phyloP scores from a whole-genome alignment of 1,140 invertebrate genomes.

The Euglossa dilemma region DNA sequence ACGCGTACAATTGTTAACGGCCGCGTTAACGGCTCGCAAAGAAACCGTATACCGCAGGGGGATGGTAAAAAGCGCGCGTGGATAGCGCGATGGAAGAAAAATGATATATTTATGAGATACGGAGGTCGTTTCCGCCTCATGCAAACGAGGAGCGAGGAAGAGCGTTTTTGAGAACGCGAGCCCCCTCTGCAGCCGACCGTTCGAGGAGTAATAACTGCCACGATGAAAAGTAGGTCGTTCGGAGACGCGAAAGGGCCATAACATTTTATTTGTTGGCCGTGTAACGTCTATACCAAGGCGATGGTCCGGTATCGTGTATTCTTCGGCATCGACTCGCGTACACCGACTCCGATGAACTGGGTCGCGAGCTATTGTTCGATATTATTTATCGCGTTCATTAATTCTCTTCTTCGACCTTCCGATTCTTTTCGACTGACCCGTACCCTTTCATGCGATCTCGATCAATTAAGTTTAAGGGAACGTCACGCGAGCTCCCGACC shows the following conservation, averaged over 20 bases:
- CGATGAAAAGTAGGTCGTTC: slow-evolving; percentile 48
- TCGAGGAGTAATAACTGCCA: slow-evolving; percentile 43
- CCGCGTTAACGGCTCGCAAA: not conserved
- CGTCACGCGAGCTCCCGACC: not conserved
- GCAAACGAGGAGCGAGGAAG: slow-evolving; percentile 20
- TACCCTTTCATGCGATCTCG: slow-evolving; percentile 17
- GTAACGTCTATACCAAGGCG: slow-evolving; percentile 33
- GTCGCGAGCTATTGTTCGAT: slow-evolving; percentile 56
- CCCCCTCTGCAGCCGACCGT: not conserved
- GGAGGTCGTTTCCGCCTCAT: slow-evolving; percentile 30
- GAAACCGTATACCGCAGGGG: not conserved
- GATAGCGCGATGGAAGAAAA: slow-evolving; percentile 1
- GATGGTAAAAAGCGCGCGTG: not conserved
- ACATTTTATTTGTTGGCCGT: slow-evolving; percentile 50
- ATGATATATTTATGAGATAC: slow-evolving; percentile 48
- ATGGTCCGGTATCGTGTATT: slow-evolving; percentile 12
- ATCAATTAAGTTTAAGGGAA: slow-evolving; percentile 29
- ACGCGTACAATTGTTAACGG: slow-evolving; percentile 13
- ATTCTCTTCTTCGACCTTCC: slow-evolving; percentile 7
- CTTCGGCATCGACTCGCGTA: not conserved
- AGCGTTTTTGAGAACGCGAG: slow-evolving; percentile 29
- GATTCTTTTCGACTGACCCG: not conserved
- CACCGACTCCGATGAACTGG: slow-evolving; percentile 14
- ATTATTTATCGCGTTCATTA: slow-evolving; percentile 59
- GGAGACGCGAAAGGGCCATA: slow-evolving; percentile 28